Evolutionary conservation across 2,888 invertebrate species (phyloP), one percentile per base, ranked within the genome.

Genomic region (Catonia carolina): DNA sequence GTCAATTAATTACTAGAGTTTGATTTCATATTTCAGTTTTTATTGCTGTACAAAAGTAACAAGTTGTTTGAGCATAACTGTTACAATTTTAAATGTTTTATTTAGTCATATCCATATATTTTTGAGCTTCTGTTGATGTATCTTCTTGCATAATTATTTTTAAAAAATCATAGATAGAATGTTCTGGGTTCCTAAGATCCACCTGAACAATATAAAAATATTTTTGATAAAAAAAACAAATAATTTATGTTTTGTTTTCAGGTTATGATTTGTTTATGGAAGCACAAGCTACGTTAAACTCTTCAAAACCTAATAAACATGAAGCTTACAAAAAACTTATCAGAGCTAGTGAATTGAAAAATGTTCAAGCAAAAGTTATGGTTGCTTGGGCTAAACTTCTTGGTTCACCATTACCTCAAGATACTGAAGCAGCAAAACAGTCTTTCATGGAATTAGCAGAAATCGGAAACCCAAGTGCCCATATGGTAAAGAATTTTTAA

Each of bases 311-410:
- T 0, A 85, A 89, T 69, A 82, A 86, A 59, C 76, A 78, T 1
- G 80, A 80, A 51, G 91, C 90, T 0, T 90, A 89, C 65, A 77
- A 83, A 35, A 75, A 90, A 53, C 76, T 98, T 31, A 79, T 84
- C 39, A 79, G 84, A 64, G 90, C 97, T 0, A 88, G 94, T 0
- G 82, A 84, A 41, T 76, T 84, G 55, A 92, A 92, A 37, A 91
- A 95, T 70, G 72, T 76, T 0, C 84, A 86, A 48, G 91, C 97
- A 0, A 81, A 84, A 70, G 88, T 92, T 59, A 79, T 87, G 69
- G 73, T 96, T 4, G 95, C 94, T 0, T 94, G 95, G 89, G 89
- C 88, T 0, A 80, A 87, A 65, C 72, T 98, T 5, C 84, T 93
- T 66, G 97, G 97, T 0, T 88, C 78, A 68, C 87, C 81, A 59